Base-by-base conservation (phyloP, 2,113 vertebrate genomes). In the Thomomys bottae region DNA sequence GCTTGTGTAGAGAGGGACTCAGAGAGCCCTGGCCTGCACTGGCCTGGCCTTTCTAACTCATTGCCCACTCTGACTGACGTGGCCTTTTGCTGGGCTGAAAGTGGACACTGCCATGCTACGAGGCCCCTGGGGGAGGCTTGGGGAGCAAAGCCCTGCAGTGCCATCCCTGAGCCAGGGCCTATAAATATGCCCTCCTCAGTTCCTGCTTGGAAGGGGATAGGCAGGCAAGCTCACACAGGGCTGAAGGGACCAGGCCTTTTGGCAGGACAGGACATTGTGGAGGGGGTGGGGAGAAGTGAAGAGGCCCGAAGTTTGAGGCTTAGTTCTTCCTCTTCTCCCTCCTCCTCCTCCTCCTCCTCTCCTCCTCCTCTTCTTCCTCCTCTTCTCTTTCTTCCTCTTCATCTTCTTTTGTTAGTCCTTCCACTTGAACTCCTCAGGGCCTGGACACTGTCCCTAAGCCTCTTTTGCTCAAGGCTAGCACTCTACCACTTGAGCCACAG, bases 31-130 rank as follows among this genome's bases (percentile, higher is more conserved):
- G 11, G 34, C 66, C 71, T 34, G 8, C 59, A 30, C 26, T 7
- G 11, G 40, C 77, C 30, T 32, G 70, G 24, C 86, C 42, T 57
- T 82, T 76, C 87, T 26, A 66, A 87, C 90, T 84, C 78, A 57
- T 63, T 6, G 54, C 54, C 94, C 42, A 49, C 79, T 95, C 77
- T 82, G 93, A 92, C 94, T 82, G 84, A 91, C 81, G 8, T 1
- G 4, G 88, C 90, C 94, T 94, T 95, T 92, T 91, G 92, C 95
- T 73, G 84, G 89, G 38, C 76, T 95, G 95, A 96, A 96, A 96
- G 96, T 12, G 0, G 95, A 95, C 94, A 94, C 95, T 96, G 71
- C 78, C 7, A 3, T 89, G 73, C 86, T 49, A 42, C 0, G 2
- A 79, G 92, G 93, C 82, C 93, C 93, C 92, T 86, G 71, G 36